Base-by-base conservation (phyloP, 2,797 vertebrate species). In the Cossypha polioptera region DNA sequence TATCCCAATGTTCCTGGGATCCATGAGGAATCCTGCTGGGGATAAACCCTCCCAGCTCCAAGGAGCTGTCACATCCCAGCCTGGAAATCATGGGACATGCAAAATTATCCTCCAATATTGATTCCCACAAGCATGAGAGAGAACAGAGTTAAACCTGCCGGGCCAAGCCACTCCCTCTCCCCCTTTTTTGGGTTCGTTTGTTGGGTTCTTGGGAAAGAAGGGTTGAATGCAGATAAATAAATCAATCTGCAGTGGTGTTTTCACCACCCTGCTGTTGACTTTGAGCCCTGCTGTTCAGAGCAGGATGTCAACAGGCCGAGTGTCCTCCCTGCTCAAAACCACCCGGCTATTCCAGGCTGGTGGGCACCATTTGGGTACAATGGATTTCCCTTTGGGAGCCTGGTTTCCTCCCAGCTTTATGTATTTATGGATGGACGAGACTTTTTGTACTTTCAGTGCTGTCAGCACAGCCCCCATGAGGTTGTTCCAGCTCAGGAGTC, bases 401-500 rank as follows among this genome's bases (percentile, higher is more conserved):
- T 31, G 22, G 7, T n/a, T 73, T 91, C 74, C 71, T 58, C 58
- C 43, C 43, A 51, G 20, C 14, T 63, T 31, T 10, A 16, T 12
- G 0, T 43, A 24, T 36, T 62, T 42, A 11, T 17, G 22, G 8
- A 21, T 2, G 31, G 25, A 42, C 40, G 14, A 33, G 68, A 48
- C 31, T 35, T 88, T 29, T 48, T 66, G 66, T 92, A 8, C 58
- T 57, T 57, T n/a, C 40, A 15, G 36, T 10, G 5, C 79, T 59
- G 40, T 54, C 51, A 58, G 1, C 62, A 75, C 67, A 35, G 67
- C 33, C 61, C 40, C 63, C 0, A 0, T 0, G 4, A 24, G 24
- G 45, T 6, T 19, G 38, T 45, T 53, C 73, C 51, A 87, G 69
- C 62, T 43, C 22, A 0, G 15, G 25, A 71, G 62, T 20, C 36